phyloP scores from a whole-genome alignment of 35 echinoderm and acorn worm genomes.

The Acanthaster planci region DNA sequence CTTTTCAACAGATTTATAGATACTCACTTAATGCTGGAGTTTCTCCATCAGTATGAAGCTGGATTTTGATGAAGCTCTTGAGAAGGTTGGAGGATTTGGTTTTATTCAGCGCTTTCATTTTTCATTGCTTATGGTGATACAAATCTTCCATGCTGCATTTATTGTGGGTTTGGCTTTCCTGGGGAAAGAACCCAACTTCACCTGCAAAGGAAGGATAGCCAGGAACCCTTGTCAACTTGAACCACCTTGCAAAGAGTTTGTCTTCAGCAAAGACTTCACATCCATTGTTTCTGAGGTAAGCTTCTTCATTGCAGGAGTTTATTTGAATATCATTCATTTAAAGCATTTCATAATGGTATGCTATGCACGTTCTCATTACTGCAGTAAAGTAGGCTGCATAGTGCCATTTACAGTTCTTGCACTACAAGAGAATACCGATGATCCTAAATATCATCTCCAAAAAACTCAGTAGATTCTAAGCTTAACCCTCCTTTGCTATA shows the following conservation, averaged over 20 bases:
- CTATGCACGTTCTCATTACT: too few species aligned
- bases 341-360: too few species aligned
- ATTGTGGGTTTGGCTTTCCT: constrained; percentile 12
- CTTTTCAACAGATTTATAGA: too few species aligned
- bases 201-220: background rate
- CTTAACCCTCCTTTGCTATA: too few species aligned
- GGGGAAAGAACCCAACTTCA: constrained; percentile 6
- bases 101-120: constrained; percentile 26
- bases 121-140: background rate
- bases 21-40: too few species aligned
- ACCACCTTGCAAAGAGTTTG: constrained; percentile 31
- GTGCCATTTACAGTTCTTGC: too few species aligned
- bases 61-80: constrained; percentile 38
- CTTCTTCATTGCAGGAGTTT: too few species aligned
- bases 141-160: background rate
- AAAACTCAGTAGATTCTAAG: too few species aligned
- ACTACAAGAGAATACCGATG: too few species aligned
- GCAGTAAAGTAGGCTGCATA: too few species aligned
- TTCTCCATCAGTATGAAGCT: background rate
- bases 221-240: constrained; percentile 19
- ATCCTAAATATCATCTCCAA: too few species aligned
- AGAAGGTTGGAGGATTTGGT: constrained; percentile 32
- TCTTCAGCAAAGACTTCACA: constrained; percentile 10
- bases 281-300: constrained; percentile 46
- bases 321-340: too few species aligned